Base-by-base conservation (phyloP, 2,888 invertebrate genomes). In the Tridacna gigas region DNA sequence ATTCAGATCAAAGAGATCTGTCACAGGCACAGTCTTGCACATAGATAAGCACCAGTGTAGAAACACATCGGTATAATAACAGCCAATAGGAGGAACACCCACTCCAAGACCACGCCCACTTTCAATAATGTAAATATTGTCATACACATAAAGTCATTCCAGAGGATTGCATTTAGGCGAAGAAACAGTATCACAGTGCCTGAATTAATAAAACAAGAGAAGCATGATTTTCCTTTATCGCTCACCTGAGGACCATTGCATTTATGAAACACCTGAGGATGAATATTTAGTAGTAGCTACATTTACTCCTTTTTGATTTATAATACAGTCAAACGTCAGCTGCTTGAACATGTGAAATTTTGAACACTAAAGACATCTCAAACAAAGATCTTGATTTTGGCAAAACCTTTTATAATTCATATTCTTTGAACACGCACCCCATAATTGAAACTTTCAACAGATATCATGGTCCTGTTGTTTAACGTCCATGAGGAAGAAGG, bases 21-120 rank as follows among this genome's bases (percentile, higher is more conserved):
- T 63, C 22, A 63, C 63, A 69, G 12, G 15, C 22, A 13, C 28
- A 37, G 22, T 47, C 28, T 74, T 0, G 84, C 82, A 9, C 66
- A 66, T 3, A 28, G 4, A 74, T 82, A 84, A 60, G 61, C 47
- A 26, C 45, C 61, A 12, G 18, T 48, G 28, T 71, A 80, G 12
- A 85, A 37, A 26, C 73, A n/a, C 11, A 77, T 47, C 2, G 86
- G 86, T 25, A 83, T 28, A 7, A 83, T 5, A 25, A 86, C 47
- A 3, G 51, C 83, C 26, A 86, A 63, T 26, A 80, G 60, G 4
- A 86, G 61, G 48, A 86, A 83, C 22, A 73, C 67, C 86, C 83
- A 83, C 63, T 86, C 83, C 26, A 86, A 56, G 4, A 67, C 73
- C 22, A 86, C 83, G 45, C 86, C 83, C 20, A 79, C 74, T 47